Conservation (phyloP, 2,113 vertebrate species). For the Eulemur rufifrons region DNA sequence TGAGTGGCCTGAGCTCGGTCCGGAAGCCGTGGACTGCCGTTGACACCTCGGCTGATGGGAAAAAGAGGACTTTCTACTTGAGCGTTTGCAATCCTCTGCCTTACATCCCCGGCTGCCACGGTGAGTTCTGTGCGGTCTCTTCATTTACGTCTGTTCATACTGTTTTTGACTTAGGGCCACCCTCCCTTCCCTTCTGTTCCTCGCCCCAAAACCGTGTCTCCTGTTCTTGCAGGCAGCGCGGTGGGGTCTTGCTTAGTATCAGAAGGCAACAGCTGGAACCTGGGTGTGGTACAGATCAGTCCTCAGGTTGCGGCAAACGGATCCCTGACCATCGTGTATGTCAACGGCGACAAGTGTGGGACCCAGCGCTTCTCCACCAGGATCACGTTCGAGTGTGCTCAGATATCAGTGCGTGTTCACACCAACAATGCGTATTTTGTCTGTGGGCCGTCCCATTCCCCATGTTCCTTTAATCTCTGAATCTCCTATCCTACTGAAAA, state of each 20-base stretch:
- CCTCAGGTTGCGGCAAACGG: conserved; percentile 90
- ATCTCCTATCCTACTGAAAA: fast-evolving
- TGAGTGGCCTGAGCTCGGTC: conserved; percentile 89
- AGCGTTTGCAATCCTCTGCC: conserved; percentile 94
- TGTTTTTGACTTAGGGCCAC: fast-evolving
- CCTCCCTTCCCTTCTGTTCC: fast-evolving
- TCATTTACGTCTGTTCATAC: not conserved
- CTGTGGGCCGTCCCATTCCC: fast-evolving
- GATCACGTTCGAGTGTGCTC: conserved; percentile 92
- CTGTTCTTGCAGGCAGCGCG: conserved; percentile 86
- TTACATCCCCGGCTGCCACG: conserved; percentile 84
- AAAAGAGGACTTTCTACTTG: conserved; percentile 89
- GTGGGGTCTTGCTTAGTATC: conserved; percentile 91
- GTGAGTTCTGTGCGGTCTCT: conserved; percentile 78
- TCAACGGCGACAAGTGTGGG: conserved; percentile 90
- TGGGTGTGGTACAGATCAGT: conserved; percentile 93
- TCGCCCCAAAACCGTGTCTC: fast-evolving
- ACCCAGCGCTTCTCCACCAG: conserved; percentile 90
- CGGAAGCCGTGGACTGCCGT: conserved; percentile 90
- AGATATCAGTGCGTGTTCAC: conserved; percentile 85
- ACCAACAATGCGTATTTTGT: fast-evolving
- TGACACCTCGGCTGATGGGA: conserved; percentile 84
- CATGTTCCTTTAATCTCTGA: fast-evolving
- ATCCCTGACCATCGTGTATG: conserved; percentile 92
- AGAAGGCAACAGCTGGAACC: conserved; percentile 80